phyloP scores from a whole-genome alignment of 1,140 invertebrate genomes.

The Philopotamus ludificatus region DNA sequence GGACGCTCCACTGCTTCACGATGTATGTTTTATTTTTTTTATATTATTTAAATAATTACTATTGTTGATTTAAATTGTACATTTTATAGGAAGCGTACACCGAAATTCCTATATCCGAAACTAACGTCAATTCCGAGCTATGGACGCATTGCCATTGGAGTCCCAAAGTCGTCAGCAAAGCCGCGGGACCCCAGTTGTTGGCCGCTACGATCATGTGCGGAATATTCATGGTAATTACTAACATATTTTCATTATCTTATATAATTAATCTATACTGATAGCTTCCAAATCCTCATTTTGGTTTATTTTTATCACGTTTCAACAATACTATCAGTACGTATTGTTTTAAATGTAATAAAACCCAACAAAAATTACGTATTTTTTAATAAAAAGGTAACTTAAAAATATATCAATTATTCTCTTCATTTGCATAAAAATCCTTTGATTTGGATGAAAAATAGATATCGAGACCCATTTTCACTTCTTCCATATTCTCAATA shows the following conservation, averaged over 20 bases:
- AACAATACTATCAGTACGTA: too few relatives aligned
- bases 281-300: neutral
- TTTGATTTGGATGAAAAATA: too few relatives aligned
- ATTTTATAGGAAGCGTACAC: slow-evolving; percentile 53
- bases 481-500: too few relatives aligned
- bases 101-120: slow-evolving; percentile 47
- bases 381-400: slow-evolving; percentile 40
- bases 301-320: too few relatives aligned
- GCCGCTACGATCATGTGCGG: slow-evolving; percentile 61
- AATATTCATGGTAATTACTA: slow-evolving; percentile 63
- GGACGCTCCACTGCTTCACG: slow-evolving; percentile 41
- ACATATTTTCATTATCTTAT: too few relatives aligned
- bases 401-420: slow-evolving; percentile 20
- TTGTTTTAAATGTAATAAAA: too few relatives aligned
- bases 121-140: slow-evolving; percentile 36
- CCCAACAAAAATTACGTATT: slow-evolving; percentile 45
- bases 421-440: too few relatives aligned
- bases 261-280: too few relatives aligned
- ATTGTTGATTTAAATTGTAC: neutral
- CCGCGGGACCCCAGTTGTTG: slow-evolving; percentile 59
- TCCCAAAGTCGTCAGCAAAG: slow-evolving; percentile 52
- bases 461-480: too few relatives aligned
- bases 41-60: neutral
- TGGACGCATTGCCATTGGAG: slow-evolving; percentile 54
- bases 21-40: slow-evolving; percentile 44